Conservation (phyloP, 2,113 vertebrate genomes). For the Pleuronectes platessa region DNA sequence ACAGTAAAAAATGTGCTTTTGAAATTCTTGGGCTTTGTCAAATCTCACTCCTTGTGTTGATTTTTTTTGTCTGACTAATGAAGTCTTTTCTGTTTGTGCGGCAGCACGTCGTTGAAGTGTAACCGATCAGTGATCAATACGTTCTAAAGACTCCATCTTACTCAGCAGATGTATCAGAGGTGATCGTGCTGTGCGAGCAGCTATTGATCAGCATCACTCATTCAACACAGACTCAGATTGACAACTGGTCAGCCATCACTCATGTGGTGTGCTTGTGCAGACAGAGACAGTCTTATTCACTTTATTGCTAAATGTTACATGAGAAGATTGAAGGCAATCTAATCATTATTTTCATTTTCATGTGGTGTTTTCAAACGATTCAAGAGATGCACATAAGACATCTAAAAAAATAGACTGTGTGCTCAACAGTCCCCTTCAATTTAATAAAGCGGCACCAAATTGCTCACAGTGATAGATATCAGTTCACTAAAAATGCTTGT, state of each 20-base stretch:
- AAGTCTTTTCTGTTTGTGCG: conserved; percentile 15
- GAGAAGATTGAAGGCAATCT: too few species aligned
- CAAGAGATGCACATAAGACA: too few species aligned
- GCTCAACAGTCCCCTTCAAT: too few species aligned
- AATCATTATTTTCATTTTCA: background rate
- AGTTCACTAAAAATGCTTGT: too few species aligned
- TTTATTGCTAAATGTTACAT: too few species aligned
- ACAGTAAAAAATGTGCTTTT: background rate
- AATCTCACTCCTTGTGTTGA: background rate
- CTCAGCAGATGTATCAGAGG: conserved; percentile 38
- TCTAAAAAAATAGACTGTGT: too few species aligned
- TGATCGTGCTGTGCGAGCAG: conserved; percentile 45
- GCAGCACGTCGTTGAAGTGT: conserved; percentile 32
- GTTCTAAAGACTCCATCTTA: conserved; percentile 9
- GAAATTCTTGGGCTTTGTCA: too few species aligned
- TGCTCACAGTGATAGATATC: too few species aligned
- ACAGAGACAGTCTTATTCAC: background rate
- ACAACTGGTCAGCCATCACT: background rate
- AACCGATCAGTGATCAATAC: conserved; percentile 43
- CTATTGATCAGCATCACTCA: conserved; percentile 28
- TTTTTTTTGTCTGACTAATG: conserved; percentile 13
- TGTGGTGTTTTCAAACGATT: too few species aligned
- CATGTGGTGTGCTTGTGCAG: background rate
- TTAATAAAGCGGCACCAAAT: too few species aligned
- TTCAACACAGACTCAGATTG: background rate